Evolutionary conservation across 2,888 invertebrate genomes (phyloP), one percentile per base, ranked within the genome.

Genomic region (Drosophila basisetae): DNA sequence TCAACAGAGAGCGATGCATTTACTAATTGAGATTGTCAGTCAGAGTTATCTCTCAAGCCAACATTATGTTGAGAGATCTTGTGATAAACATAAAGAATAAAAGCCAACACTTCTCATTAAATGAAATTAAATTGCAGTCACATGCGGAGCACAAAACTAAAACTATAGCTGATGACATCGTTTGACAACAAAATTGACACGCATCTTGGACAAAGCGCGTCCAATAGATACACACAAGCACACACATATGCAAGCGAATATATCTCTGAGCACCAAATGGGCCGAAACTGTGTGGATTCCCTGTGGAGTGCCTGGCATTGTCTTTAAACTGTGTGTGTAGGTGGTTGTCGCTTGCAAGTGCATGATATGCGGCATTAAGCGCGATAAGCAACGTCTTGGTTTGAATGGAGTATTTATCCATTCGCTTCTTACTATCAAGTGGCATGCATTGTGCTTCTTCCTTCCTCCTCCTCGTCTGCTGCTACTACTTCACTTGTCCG

Each of bases 131-230:
- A 84, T 75, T 84, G 88, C 76, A 77, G 75, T 35, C 72, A 61
- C 62, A 67, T 65, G 35, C 25, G 43, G 50, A 55, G 61, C 62
- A 49, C 39, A 3, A 25, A 18, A 30, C 9, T 16, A 4, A 6
- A 62, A 47, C 79, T 63, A 60, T 62, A 59, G 82, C 71, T 71
- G 90, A 90, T 88, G 87, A 85, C 87, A 88, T 72, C 89, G 89
- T 88, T 88, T 80, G 89, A 88, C 90, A 88, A 90, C 90, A 88
- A 89, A 83, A 83, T 80, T 86, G 84, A 78, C 86, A 81, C 86
- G 85, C 77, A 83, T 81, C 84, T 83, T 68, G 64, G 64, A 81
- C 73, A 62, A 55, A 76, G 73, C 65, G 75, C 67, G 78, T 78
- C 73, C 60, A 59, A 66, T 59, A 73, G 78, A 72, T 61, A 37